Base-by-base conservation (phyloP, 30 jellyfish, hydroid and myxozoan genomes). In the Rhopilema esculentum region DNA sequence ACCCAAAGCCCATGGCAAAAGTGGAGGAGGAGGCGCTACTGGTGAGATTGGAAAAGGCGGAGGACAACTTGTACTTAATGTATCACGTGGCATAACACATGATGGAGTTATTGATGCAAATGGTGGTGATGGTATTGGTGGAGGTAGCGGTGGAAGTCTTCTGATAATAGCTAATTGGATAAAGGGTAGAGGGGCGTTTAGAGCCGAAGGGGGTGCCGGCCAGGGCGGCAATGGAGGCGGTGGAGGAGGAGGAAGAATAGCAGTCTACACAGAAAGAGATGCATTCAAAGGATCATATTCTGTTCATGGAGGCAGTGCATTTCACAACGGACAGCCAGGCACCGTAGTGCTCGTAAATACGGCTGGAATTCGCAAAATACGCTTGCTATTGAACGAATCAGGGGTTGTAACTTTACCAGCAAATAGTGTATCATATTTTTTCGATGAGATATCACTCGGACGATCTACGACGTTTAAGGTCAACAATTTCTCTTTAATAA, bases 61-160 rank as follows among this genome's bases (percentile, higher is more conserved):
- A 8, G 88, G 84, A 49, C 83, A 75, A 69, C 85, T 86, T 28
- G 23, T n/a, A 19, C 63, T 84, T 29, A 52, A 2, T 30, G 71
- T 84, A n/a, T 29, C 26, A 22, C 26, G 87, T 8, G 67, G 25
- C 74, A n/a, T 84, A 48, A 72, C 30, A 21, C 83, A 49, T 27
- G 94, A 86, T 73, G 94, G 94, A 12, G 20, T 20, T 27, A 75
- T 86, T 66, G 74, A 65, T 16, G 94, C 67, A 22, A 66, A 75
- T 27, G 94, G 94, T 12, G 94, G 78, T 31, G 49, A 32, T 57
- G 82, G 82, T 49, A 72, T 64, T 30, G 94, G 94, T 27, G 94
- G 94, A 1, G 94, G 94, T 15, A 86, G 94, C 50, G 94, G 94
- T 16, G 94, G 94, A 31, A 86, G 94, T 21, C 27, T 86, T 49